Evolutionary conservation across 2,113 vertebrate genomes (phyloP), one percentile per base, ranked within the genome.

Genomic region (Eira barbara): DNA sequence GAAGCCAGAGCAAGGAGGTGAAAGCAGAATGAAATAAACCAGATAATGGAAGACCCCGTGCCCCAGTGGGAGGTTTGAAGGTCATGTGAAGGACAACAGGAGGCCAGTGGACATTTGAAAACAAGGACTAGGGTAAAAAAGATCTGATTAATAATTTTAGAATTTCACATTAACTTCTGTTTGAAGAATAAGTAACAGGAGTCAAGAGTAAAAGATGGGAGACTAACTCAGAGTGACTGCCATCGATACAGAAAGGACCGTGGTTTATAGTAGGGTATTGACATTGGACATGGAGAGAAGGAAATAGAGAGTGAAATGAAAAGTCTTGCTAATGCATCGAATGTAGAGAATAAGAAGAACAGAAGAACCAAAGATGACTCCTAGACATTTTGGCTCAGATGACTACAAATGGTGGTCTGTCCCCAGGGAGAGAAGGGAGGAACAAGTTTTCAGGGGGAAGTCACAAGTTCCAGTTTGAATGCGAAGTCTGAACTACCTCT

Each of bases 401-500:
- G 71, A 63, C 29, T 74, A 34, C 39, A 39, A 79, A 87, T 6
- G n/a, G 52, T 10, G 45, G 36, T 21, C 20, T 4, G 20, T 80
- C n/a, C 39, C 29, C 39, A 87, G 17, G 20, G 13, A 55, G 57
- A 79, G 34, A n/a, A 63, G 25, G 14, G 14, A 91, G 34, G 13
- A 42, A 6, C 29, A 81, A 29, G 13, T 78, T 4, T 10, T 6
- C 1, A 36, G 27, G 27, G 3, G 83, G 71, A 81, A 69, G 31
- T 69, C 21, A 34, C 11, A 23, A 76, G 20, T 21, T 90, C 73
- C 25, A 47, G 7, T 63, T 65, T 34, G 78, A 63, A 15, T 83
- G n/a, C 69, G n/a, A 97, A 63, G 36, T 83, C 27, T 91, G 29
- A 73, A 74, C 92, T 65, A 69, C 15, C 69, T 78, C 27, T 34